Evolutionary conservation across 1,140 invertebrate species (phyloP).

Genomic region (Drosophila simulans): DNA sequence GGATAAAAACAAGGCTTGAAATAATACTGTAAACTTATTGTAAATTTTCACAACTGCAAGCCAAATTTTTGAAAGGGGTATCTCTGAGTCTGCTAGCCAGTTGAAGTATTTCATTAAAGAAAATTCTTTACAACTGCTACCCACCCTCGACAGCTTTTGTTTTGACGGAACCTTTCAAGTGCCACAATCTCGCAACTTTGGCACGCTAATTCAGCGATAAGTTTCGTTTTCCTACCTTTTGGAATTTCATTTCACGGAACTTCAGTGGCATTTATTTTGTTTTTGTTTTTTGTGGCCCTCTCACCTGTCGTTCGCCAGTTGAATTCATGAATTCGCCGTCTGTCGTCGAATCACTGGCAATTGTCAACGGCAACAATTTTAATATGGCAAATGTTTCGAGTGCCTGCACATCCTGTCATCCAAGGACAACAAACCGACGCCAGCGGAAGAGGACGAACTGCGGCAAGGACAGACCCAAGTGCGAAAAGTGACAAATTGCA

Average conservation of each 20-base stretch:
- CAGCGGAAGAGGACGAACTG: slow-evolving; percentile 10
- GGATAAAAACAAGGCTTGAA: too few relatives aligned
- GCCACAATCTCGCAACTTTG: slow-evolving; percentile 55
- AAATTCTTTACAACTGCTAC: slow-evolving; percentile 11
- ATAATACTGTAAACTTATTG: not conserved
- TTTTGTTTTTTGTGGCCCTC: slow-evolving; percentile 2
- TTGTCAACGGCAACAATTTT: slow-evolving; percentile 67
- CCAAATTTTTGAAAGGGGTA: not conserved
- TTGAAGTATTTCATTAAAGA: slow-evolving; percentile 17
- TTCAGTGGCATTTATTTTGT: not conserved
- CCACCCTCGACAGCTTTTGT: slow-evolving; percentile 22
- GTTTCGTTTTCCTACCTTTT: slow-evolving; percentile 13
- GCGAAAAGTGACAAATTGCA: slow-evolving; percentile 76
- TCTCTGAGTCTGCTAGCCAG: not conserved
- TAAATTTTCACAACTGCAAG: not conserved
- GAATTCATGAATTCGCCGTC: slow-evolving; percentile 49
- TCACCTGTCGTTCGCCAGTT: slow-evolving; percentile 42
- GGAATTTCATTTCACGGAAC: slow-evolving; percentile 58
- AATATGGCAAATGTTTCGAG: slow-evolving; percentile 67
- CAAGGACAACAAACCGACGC: slow-evolving; percentile 26
- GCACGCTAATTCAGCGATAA: slow-evolving; percentile 69
- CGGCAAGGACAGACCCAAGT: slow-evolving; percentile 35
- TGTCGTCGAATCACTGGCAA: slow-evolving; percentile 49
- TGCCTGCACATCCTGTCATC: slow-evolving; percentile 48
- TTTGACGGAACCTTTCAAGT: slow-evolving; percentile 33